Evolutionary conservation across 2,797 vertebrate species (phyloP), one percentile per base, ranked within the genome.

Genomic region (Tauraco hartlaubi): DNA sequence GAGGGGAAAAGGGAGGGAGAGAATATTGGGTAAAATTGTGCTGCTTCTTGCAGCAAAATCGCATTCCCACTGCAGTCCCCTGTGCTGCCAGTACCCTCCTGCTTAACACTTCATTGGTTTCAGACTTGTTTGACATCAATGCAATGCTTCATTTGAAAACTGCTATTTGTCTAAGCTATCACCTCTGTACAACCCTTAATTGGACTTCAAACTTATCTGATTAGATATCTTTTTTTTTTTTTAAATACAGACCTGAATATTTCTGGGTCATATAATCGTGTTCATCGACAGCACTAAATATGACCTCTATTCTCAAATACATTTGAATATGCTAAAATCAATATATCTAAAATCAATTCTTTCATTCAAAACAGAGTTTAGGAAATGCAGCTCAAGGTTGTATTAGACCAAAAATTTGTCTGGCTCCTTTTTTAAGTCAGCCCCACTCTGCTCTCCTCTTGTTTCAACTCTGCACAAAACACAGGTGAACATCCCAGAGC

Each of bases 311-410:
- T 83, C 51, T 26, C 46, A 20, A 54, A 68, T 4, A 9, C 7
- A 54, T 69, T 78, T 68, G 52, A 39, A 87, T 25, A 48, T 26
- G 68, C 12, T 79, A 39, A 91, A 94, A 77, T 94, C 86, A 49
- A 67, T 89, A 37, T 25, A 91, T 74, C 58, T 54, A 39, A 22
- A 91, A 85, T 86, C 75, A 74, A 78, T 77, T 23, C 12, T 63
- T 52, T 52, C 49, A 58, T 92, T 91, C 72, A 77, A 51, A 74
- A 39, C 35, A 18, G 43, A 71, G 18, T 31, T 72, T 41, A 41
- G 58, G 46, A 39, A 88, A 91, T 15, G 12, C 22, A 69, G 9
- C 39, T 73, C n/a, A 62, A 56, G 55, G 19, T 66, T 66, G 5
- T 7, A 33, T 15, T 18, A 69, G 59, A 33, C 8, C 13, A 35